Conservation (phyloP, 30 jellyfish, hydroid and myxozoan genomes). For the Hydractinia symbiolongicarpus region DNA sequence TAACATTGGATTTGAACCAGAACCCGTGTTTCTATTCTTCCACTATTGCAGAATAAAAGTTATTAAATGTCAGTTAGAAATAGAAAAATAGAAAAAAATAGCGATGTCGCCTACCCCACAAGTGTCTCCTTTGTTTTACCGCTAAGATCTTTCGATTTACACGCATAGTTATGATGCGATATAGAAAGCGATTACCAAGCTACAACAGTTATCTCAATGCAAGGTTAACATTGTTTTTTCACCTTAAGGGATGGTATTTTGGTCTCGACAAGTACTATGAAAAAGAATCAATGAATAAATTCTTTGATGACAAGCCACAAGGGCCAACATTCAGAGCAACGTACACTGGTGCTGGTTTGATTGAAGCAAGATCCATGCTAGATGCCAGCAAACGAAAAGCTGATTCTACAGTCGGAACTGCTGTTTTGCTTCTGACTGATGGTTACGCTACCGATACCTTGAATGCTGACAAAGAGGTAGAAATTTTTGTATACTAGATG, state of each 20-base stretch:
- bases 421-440: conserved; percentile 5
- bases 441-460: background rate
- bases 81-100: too few species aligned
- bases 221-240: background rate
- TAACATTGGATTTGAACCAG: too few species aligned
- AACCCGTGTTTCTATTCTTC: too few species aligned
- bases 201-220: too few species aligned
- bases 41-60: too few species aligned
- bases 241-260: conserved; percentile 5
- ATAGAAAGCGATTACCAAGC: too few species aligned
- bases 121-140: too few species aligned
- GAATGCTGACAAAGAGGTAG: background rate
- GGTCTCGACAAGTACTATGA: background rate
- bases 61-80: too few species aligned
- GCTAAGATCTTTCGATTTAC: too few species aligned
- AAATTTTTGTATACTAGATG: too few species aligned
- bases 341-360: conserved; percentile 3
- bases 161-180: too few species aligned
- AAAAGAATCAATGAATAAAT: background rate
- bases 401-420: background rate
- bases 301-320: conserved; percentile 8
- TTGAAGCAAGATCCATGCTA: background rate
- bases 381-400: background rate
- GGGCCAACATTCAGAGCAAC: conserved; percentile 7
- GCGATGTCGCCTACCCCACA: too few species aligned